These are phyloP conservation scores for Julus scanicus DNA, from an alignment of 2,888 invertebrate genomes.

Conservation along the genomic window DNA sequence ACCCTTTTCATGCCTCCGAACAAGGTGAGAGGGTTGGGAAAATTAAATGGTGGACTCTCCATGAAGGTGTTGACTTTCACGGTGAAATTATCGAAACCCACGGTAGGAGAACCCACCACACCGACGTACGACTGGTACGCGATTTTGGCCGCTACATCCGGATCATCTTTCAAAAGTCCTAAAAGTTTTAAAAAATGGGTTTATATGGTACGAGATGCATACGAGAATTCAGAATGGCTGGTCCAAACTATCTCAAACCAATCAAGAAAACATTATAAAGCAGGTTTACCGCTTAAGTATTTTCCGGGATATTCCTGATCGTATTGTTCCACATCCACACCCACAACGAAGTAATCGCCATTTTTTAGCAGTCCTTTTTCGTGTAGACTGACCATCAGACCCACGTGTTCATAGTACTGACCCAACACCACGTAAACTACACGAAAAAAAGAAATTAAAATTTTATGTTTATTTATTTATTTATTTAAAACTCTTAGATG, in stretches of 20 bases:
- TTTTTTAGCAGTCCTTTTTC: constrained; percentile 82
- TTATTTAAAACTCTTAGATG: no score
- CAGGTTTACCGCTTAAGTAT: constrained; percentile 75
- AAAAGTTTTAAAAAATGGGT: neutral
- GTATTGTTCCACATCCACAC: constrained; percentile 90
- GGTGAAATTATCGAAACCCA: constrained; percentile 79
- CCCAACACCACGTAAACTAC: constrained; percentile 92
- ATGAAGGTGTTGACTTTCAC: constrained; percentile 83
- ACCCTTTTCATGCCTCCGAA: constrained; percentile 81
- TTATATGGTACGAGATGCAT: no score
- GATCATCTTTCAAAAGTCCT: constrained; percentile 75
- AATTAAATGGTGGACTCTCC: constrained; percentile 87
- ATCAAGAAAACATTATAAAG: neutral
- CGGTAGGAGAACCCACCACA: constrained; percentile 77
- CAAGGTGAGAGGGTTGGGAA: constrained; percentile 80
- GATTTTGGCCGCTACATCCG: constrained; percentile 67
- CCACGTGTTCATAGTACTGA: constrained; percentile 89
- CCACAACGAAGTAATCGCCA: constrained; percentile 94
- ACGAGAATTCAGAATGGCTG: no score
- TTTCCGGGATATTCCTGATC: constrained; percentile 79
- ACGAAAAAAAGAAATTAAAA: no score
- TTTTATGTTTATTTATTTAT: no score
- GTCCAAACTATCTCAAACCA: no score
- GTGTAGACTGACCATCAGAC: constrained; percentile 87
- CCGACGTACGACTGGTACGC: constrained; percentile 84